Evolutionary conservation across 2,888 invertebrate genomes (phyloP).

Genomic region (Lutraria lutraria): DNA sequence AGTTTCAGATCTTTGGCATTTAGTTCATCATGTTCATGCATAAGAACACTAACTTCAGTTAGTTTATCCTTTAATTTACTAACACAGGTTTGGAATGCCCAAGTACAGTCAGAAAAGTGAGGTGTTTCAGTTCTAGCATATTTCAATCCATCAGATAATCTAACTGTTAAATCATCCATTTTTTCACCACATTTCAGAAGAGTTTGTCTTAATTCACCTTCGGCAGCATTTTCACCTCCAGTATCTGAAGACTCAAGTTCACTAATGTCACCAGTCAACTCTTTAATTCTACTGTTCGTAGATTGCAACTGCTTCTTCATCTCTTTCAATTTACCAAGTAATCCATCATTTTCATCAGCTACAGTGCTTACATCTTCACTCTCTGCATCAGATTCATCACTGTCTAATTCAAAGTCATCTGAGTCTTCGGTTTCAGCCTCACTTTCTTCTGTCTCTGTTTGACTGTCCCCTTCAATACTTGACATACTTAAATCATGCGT

Average conservation of each 20-base stretch:
- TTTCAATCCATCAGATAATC: constrained; percentile 72
- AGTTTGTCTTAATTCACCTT: constrained; percentile 67
- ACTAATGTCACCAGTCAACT: constrained; percentile 71
- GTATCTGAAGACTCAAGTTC: constrained; percentile 56
- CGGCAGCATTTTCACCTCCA: constrained; percentile 56
- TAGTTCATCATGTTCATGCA: constrained; percentile 78
- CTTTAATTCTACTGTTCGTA: constrained; percentile 75
- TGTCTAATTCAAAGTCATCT: constrained; percentile 70
- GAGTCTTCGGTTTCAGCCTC: constrained; percentile 72
- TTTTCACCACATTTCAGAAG: constrained; percentile 76
- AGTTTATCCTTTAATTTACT: constrained; percentile 76
- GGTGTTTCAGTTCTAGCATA: constrained; percentile 65
- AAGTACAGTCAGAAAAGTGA: constrained; percentile 66
- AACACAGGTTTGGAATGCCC: constrained; percentile 78
- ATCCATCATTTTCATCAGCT: constrained; percentile 63
- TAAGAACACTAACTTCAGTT: constrained; percentile 70
- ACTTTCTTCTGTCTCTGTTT: constrained; percentile 66
- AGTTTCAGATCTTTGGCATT: constrained; percentile 78
- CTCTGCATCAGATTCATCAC: constrained; percentile 67
- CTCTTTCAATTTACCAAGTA: constrained; percentile 76
- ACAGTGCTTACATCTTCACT: constrained; percentile 62
- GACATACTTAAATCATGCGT: constrained; percentile 63
- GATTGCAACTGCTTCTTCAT: constrained; percentile 78
- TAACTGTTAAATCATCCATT: constrained; percentile 72
- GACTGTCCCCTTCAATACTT: constrained; percentile 61